Evolutionary conservation across 2,888 invertebrate genomes (phyloP).

Genomic region (Cephonodes hylas): DNA sequence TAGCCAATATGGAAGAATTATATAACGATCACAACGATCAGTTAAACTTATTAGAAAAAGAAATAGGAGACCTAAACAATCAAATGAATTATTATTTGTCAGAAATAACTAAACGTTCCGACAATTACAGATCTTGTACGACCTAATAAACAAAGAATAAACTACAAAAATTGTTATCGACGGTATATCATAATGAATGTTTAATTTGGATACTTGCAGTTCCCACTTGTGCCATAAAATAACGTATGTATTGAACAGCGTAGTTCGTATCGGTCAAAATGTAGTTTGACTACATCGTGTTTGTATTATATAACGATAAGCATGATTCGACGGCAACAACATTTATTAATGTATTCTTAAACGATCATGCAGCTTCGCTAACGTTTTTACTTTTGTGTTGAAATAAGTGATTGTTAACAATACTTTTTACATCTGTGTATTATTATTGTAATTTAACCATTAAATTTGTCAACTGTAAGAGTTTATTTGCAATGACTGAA

Average conservation of each 20-base stretch:
- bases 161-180: not conserved
- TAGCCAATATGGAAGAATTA: constrained; percentile 86
- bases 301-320: constrained; percentile 42
- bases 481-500: not conserved
- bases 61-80: constrained; percentile 82
- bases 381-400: not conserved
- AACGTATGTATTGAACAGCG: not conserved
- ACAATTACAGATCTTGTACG: constrained; percentile 82
- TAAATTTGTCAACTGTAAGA: not conserved
- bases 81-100: constrained; percentile 84
- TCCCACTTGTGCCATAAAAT: constrained; percentile 52
- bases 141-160: constrained; percentile 44
- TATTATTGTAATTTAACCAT: not conserved
- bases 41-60: constrained; percentile 80
- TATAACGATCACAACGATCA: constrained; percentile 84
- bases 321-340: not conserved
- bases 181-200: not conserved
- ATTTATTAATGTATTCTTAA: not conserved
- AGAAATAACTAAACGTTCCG: constrained; percentile 82
- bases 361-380: too few relatives aligned
- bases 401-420: not conserved
- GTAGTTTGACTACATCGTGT: constrained; percentile 57
- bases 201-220: constrained; percentile 26
- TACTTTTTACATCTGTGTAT: not conserved
- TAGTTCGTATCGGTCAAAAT: constrained; percentile 14